Base-by-base conservation (phyloP, 2,797 vertebrate genomes). In the Urophycis tenuis region DNA sequence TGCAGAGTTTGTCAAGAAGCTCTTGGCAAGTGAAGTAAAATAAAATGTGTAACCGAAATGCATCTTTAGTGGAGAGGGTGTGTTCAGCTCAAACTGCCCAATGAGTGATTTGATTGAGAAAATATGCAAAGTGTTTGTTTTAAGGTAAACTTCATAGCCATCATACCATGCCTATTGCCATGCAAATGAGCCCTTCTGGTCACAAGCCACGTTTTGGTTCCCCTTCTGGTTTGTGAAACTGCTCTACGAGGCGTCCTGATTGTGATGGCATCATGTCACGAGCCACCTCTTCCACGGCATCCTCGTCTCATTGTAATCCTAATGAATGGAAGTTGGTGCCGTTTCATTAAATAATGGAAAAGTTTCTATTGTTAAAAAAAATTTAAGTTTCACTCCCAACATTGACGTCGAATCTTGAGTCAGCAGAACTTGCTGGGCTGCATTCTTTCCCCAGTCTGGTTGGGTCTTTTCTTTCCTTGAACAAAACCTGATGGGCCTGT, bases 401-500 rank as follows among this genome's bases (percentile, higher is more conserved):
- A 14, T 67, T 60, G 22, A n/a, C 12, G 60, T 29, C 9, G 0
- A 10, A 8, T 67, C 15, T 25, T 25, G 53, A 60, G 25, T 67
- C 25, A 12, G 60, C 19, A 6, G 12, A 14, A 41, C 64, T 8
- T 74, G 45, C 36, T 67, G 19, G 12, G n/a, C 31, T 25, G 22
- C 32, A 36, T 72, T 72, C 71, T 36, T 36, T n/a, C 34, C n/a
- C 35, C 32, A 7, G 31, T 17, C 71, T 35, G 14, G 32, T 35
- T 75, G 71, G 25, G 53, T 70, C 67, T 19, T 11, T 33, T 33
- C 30, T 30, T 33, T 31, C 29, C 29, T 29, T 19, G 5, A 49
- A 25, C 71, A 11, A 69, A 85, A 86, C 85, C 76, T 81, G 83
- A 74, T 78, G 11, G 32, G 30, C 78, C 69, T 76, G 77, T 67